A percentile compares a stretch with the other conserved stretches of the same genome.
These are phyloP conservation scores for Tauraco erythrolophus DNA, from an alignment of 2,113 vertebrate genomes.

Conservation along the genomic window DNA sequence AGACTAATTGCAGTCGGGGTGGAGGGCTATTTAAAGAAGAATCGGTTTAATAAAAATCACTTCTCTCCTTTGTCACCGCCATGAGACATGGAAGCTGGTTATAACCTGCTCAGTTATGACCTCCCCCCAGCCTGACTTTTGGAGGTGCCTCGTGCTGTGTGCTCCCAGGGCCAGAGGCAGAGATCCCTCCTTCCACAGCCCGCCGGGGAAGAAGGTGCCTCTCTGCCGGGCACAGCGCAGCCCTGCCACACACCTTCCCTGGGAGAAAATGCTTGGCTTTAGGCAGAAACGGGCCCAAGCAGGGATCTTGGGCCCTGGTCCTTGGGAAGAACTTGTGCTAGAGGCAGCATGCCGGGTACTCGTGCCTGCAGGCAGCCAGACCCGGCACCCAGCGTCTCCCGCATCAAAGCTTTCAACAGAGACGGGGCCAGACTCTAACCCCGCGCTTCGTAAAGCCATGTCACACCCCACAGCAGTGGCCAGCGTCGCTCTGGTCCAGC, in stretches of 20 bases:
- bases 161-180: neutral
- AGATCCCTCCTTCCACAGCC: neutral
- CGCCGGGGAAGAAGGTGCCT: neutral
- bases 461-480: neutral
- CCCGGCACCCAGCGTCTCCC: neutral
- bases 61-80: neutral
- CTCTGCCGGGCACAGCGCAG: no score
- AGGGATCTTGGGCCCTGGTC: neutral
- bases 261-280: neutral
- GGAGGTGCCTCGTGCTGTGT: neutral
- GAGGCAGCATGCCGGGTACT: neutral
- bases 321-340: neutral
- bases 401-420: accelerated
- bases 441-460: neutral
- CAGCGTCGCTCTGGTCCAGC: neutral
- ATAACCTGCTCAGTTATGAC: neutral
- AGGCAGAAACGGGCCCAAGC: neutral
- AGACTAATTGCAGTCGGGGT: neutral
- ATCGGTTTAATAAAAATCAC: neutral
- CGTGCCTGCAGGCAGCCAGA: neutral
- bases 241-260: neutral
- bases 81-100: neutral
- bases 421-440: neutral
- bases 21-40: neutral
- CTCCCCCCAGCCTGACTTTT: neutral